Evolutionary conservation across 2,888 invertebrate genomes (phyloP).

Genomic region (Agyllia agylla): DNA sequence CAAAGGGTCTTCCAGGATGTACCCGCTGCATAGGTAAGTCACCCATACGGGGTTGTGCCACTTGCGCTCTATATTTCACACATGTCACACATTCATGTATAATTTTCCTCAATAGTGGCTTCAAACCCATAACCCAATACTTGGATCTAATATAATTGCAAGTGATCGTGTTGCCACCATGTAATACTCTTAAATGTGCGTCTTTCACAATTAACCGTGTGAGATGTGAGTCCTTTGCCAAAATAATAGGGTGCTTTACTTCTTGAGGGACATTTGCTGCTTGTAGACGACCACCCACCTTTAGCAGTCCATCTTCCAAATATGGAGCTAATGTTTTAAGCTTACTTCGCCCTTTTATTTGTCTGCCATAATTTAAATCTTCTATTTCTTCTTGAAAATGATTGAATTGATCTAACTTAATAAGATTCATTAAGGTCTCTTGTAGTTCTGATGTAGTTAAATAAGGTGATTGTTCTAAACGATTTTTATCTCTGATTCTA

Average conservation of each 20-base stretch:
- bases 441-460: not conserved
- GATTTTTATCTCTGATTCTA: not conserved
- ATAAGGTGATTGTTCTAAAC: not conserved
- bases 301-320: not conserved
- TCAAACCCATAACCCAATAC: not conserved
- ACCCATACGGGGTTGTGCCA: not conserved
- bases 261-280: not conserved
- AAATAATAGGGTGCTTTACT: not conserved
- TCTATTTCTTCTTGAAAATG: slow-evolving; percentile 7
- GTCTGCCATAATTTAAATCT: not conserved
- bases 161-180: not conserved
- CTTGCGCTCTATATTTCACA: not conserved
- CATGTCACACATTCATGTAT: not conserved
- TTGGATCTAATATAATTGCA: not conserved
- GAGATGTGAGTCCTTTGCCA: not conserved
- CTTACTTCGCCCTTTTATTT: not conserved
- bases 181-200: not conserved
- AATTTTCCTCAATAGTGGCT: not conserved
- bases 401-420: not conserved
- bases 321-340: not conserved
- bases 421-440: not conserved
- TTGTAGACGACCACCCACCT: not conserved
- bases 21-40: not conserved
- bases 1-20: not conserved
- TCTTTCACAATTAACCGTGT: not conserved